Evolutionary conservation across 2,888 invertebrate genomes (phyloP), one percentile per base, ranked within the genome.

Genomic region (Orthonevra nobilis): DNA sequence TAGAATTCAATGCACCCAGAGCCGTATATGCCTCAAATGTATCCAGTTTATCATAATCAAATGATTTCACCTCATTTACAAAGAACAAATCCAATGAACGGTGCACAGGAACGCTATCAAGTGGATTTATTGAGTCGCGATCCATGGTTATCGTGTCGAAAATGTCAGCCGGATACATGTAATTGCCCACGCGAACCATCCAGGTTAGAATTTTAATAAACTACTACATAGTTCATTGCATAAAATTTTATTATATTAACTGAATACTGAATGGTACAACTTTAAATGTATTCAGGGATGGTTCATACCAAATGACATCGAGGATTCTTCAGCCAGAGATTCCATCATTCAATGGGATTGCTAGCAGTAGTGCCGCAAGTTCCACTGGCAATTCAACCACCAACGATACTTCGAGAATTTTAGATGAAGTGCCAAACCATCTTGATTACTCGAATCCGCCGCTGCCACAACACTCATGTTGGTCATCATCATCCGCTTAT

Each of bases 91-190:
- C 12, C 56, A 1, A 73, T 56, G 19, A 36, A 30, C 10, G 81
- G 81, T 4, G 74, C 81, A 4, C 81, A 63, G 4, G 81, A 81
- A 42, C 82, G 75, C 6, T 82, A 70, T 38, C 81, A 81, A 0
- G 79, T 81, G 3, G 82, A 81, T 38, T 23, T 69, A 5, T 48
- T 82, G 52, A 52, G 68, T n/a, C 81, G 68, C 5, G 77, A 81
- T 60, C 81, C 77, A 1, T 83, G 82, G 79, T 38, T 81, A 2
- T 60, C 77, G 9, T 83, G 83, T 44, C 74, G 79, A 2, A 83
- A 83, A 73, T 83, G 82, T 34, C 60, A 77, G 44, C 54, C 83
- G 4, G 75, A 73, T 10, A 30, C 64, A 12, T 83, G 83, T 17
- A 74, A 69, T 36, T 82, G 83, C 17, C 56, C 72, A 12, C 81